These are phyloP conservation scores for Galaxea fascicularis DNA, from an alignment of 92 coral and sea anemone species.

Conservation along the genomic window DNA sequence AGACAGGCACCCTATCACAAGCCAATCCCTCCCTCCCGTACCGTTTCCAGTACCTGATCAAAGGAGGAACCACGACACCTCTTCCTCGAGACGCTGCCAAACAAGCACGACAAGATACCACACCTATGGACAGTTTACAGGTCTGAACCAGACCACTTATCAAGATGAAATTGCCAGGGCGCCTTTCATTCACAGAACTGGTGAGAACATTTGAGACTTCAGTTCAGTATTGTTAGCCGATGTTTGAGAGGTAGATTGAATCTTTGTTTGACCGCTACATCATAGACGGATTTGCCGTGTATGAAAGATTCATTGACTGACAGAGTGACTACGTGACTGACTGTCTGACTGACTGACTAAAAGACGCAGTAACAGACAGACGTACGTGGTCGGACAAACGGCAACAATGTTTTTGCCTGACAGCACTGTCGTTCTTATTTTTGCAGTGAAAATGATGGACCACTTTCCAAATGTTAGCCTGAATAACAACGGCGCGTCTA, in stretches of 20 bases:
- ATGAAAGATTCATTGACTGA: not conserved
- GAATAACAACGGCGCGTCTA: not conserved
- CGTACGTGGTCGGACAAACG: too few relatives aligned
- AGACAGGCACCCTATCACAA: slow-evolving; percentile 50
- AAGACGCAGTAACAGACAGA: too few relatives aligned
- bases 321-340: not conserved
- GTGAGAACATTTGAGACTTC: slow-evolving; percentile 28
- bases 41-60: slow-evolving; percentile 64
- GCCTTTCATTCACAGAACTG: slow-evolving; percentile 63
- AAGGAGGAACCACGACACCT: slow-evolving; percentile 25
- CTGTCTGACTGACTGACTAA: not conserved
- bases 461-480: slow-evolving; percentile 24
- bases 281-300: too few relatives aligned
- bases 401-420: not conserved
- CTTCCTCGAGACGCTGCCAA: slow-evolving; percentile 37
- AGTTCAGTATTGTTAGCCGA: too few relatives aligned
- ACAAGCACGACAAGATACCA: slow-evolving; percentile 22
- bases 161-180: slow-evolving; percentile 75
- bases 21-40: slow-evolving; percentile 49
- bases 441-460: slow-evolving; percentile 42
- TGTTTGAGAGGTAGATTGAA: too few relatives aligned
- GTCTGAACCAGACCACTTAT: slow-evolving; percentile 66
- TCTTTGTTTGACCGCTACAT: too few relatives aligned
- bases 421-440: not conserved
- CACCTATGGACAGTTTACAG: slow-evolving; percentile 43